Evolutionary conservation across 2,888 invertebrate genomes (phyloP).

Genomic region (Uloborus plumipes): DNA sequence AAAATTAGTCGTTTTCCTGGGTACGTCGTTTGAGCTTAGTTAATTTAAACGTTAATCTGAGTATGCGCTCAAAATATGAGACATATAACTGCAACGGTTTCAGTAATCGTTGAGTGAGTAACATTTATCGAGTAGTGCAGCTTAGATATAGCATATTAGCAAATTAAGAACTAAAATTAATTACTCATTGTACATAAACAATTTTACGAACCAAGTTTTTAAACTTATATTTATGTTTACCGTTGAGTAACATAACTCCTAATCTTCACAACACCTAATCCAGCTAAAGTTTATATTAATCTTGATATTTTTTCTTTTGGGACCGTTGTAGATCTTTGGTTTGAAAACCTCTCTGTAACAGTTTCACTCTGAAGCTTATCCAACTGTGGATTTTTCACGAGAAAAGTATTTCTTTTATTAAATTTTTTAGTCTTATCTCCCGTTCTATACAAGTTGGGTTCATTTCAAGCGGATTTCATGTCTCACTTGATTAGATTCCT

Average conservation of each 20-base stretch:
- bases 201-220: too few relatives aligned
- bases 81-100: too few relatives aligned
- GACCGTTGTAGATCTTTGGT: slow-evolving; percentile 9
- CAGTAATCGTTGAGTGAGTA: too few relatives aligned
- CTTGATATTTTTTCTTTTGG: slow-evolving; percentile 6
- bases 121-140: too few relatives aligned
- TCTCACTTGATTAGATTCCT: slow-evolving; percentile 59
- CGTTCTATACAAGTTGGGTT: slow-evolving; percentile 39
- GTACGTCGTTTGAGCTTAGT: too few relatives aligned
- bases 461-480: slow-evolving; percentile 55
- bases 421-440: slow-evolving; percentile 50
- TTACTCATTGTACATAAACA: too few relatives aligned
- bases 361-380: slow-evolving; percentile 28
- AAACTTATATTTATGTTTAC: too few relatives aligned
- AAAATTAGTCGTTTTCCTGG: too few relatives aligned
- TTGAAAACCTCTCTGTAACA: slow-evolving; percentile 23
- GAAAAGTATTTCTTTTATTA: slow-evolving; percentile 43
- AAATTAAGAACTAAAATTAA: too few relatives aligned
- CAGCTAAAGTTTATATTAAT: slow-evolving; percentile 18
- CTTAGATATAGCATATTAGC: too few relatives aligned
- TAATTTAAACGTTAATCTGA: too few relatives aligned
- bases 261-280: slow-evolving; percentile 27
- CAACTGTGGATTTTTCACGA: slow-evolving; percentile 12
- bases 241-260: background rate
- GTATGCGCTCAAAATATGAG: too few relatives aligned